phyloP scores from a whole-genome alignment of 2,888 invertebrate species.

The Protodeltote pygarga region DNA sequence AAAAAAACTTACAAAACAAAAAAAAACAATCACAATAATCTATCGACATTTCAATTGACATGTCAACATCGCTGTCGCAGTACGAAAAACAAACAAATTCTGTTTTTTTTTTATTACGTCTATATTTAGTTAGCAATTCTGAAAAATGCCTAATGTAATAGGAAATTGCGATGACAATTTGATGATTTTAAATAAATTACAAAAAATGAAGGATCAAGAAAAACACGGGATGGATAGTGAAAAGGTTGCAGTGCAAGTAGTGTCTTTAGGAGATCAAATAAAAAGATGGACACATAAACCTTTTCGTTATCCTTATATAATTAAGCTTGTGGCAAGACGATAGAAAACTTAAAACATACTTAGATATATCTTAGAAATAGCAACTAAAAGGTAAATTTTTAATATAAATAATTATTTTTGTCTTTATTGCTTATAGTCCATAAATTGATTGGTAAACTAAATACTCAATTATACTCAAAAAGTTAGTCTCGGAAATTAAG shows the following conservation, averaged over 20 bases:
- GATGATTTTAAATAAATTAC: conserved; percentile 40
- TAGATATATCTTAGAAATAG: conserved; percentile 35
- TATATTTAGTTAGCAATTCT: conserved; percentile 32
- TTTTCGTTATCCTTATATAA: conserved; percentile 52
- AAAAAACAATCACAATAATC: conserved; percentile 15
- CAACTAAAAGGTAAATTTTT: conserved; percentile 15
- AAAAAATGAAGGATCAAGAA: conserved; percentile 54
- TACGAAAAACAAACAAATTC: conserved; percentile 15
- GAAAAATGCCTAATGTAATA: conserved; percentile 33
- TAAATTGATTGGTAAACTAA: background rate
- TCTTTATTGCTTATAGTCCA: conserved; percentile 38
- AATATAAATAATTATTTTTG: conserved; percentile 23
- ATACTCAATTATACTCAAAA: background rate
- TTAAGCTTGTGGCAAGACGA: conserved; percentile 22
- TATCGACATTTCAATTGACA: conserved; percentile 36
- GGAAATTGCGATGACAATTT: conserved; percentile 27
- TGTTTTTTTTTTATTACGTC: conserved; percentile 19
- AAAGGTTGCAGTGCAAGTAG: conserved; percentile 50
- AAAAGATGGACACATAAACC: conserved; percentile 42
- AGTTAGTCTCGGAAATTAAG: too few species aligned
- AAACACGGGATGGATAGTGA: conserved; percentile 59
- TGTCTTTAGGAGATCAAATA: conserved; percentile 56
- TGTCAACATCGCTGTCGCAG: conserved; percentile 28
- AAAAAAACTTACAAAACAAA: conserved; percentile 1
- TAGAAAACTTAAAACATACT: conserved; percentile 43